Conservation (phyloP, 2,888 invertebrate species). For the Himalopsyche kuldschensis region DNA sequence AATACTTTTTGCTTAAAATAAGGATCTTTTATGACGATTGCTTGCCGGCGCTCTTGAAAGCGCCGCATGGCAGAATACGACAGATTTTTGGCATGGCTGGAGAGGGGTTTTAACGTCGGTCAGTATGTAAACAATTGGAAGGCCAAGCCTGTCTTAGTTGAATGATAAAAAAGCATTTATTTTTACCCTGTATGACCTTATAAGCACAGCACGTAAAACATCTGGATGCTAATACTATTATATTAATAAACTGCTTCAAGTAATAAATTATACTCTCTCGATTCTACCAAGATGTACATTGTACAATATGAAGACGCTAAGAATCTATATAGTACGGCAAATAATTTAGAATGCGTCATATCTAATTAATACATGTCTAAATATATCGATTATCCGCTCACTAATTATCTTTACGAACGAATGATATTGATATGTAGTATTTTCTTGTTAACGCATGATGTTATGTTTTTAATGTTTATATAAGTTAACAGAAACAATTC, state of each 20-base stretch:
- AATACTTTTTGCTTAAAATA: too few relatives aligned
- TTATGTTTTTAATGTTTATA: too few relatives aligned
- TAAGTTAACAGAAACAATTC: too few relatives aligned
- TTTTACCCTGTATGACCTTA: not conserved
- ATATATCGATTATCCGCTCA: not conserved
- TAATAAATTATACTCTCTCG: not conserved
- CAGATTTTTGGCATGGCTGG: too few relatives aligned
- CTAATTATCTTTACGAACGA: too few relatives aligned
- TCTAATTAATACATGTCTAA: not conserved
- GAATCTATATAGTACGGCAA: not conserved
- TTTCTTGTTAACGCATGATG: too few relatives aligned
- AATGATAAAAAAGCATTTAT: not conserved
- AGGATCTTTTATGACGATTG: too few relatives aligned
- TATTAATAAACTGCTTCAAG: not conserved
- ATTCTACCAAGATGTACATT: not conserved
- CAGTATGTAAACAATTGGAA: not conserved
- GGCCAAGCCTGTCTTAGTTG: not conserved
- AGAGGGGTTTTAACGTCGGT: too few relatives aligned
- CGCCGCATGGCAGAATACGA: too few relatives aligned
- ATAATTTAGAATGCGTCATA: not conserved
- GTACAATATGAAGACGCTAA: not conserved
- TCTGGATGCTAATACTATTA: not conserved
- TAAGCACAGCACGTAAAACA: not conserved
- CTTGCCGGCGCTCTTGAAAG: too few relatives aligned
- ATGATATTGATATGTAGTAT: too few relatives aligned